phyloP scores from a whole-genome alignment of 2,113 vertebrate genomes.

The Vimba vimba region DNA sequence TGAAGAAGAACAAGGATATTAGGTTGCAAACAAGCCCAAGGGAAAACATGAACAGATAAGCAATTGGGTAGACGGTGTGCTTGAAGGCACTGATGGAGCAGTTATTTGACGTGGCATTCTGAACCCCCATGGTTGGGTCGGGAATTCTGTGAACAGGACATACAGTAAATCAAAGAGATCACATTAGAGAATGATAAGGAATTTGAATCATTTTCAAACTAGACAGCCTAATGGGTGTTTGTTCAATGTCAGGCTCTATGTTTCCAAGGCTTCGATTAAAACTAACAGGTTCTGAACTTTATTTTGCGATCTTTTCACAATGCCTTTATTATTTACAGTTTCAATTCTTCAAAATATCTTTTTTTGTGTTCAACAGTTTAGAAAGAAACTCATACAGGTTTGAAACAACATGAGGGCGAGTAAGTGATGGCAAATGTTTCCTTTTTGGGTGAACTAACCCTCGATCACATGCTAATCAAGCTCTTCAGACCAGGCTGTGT shows the following conservation, averaged over 20 bases:
- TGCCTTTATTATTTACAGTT: too few species aligned
- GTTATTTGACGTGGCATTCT: neutral
- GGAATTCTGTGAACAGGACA: constrained; percentile 3
- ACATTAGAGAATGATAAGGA: neutral
- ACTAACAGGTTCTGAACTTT: neutral
- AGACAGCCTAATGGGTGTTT: neutral
- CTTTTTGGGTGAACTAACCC: too few species aligned
- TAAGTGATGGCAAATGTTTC: too few species aligned
- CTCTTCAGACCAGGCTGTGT: too few species aligned
- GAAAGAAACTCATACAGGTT: too few species aligned
- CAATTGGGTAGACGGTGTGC: constrained; percentile 68
- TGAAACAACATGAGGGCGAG: too few species aligned
- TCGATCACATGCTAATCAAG: too few species aligned
- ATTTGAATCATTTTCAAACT: neutral
- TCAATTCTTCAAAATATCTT: too few species aligned
- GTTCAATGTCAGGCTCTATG: neutral
- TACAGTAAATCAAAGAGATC: neutral
- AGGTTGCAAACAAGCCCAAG: constrained; percentile 71
- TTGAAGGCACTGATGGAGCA: constrained; percentile 72
- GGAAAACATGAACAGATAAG: constrained; percentile 72
- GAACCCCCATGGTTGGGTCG: neutral
- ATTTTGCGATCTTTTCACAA: too few species aligned
- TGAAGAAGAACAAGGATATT: constrained; percentile 76
- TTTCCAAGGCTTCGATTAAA: neutral
- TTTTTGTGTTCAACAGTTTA: too few species aligned